Evolutionary conservation across 2,113 vertebrate genomes (phyloP), one percentile per base, ranked within the genome.

Genomic region (Stercorarius parasiticus): DNA sequence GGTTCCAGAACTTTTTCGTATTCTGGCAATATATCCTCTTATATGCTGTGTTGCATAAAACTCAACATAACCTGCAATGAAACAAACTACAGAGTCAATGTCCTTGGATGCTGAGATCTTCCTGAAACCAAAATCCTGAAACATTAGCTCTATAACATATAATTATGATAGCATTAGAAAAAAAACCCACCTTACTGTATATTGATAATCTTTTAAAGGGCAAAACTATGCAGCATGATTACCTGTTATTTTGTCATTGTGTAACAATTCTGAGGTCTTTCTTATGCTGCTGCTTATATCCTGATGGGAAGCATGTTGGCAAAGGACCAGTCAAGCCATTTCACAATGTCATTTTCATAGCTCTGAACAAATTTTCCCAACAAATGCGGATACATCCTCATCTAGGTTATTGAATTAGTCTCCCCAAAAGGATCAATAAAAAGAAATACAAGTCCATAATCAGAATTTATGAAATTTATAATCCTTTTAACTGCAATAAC

Each of bases 401-500:
- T 90, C 52, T 82, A 91, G 77, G 2, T 82, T 95, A 94, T 97
- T 95, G 92, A 94, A 95, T 97, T 96, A 93, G 36, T 74, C 83
- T 94, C 26, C 73, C 40, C 83, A 91, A 92, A 84, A 83, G 85
- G 92, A 95, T 95, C 74, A 97, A 86, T 96, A 95, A 84, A 64
- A 84, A 84, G 88, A 73, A 97, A 96, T 77, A 77, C 13, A 97
- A 96, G 92, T 84, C 59, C 61, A 82, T 83, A 95, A 96, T 87
- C 30, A 91, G 64, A 89, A 89, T 76, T 97, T 96, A 97, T 95
- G 79, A 80, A 93, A 93, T 74, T 96, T 94, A 61, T 90, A 95
- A 97, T 91, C 92, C 73, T 62, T 94, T 92, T 90, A 93, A 80
- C 82, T 94, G 45, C 42, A 83, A 27, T 89, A 95, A 74, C 76